Percentiles rank a stretch among this genome's conserved stretches.
phyloP scores from a whole-genome alignment of 2,113 vertebrate genomes.

The Hydrolagus affinis region DNA sequence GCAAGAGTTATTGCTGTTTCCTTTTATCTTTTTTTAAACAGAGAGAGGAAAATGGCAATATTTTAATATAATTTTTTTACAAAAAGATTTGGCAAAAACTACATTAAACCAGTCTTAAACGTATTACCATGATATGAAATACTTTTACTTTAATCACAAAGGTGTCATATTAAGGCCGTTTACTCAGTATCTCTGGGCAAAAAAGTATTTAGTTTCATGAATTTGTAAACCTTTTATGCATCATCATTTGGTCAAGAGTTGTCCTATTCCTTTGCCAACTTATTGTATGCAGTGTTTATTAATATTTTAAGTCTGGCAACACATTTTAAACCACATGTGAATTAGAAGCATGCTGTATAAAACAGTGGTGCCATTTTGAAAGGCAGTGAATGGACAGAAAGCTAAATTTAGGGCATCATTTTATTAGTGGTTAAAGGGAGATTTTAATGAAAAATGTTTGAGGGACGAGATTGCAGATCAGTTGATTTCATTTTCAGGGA shows the following conservation, averaged over 20 bases:
- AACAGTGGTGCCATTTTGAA: conserved; percentile 5
- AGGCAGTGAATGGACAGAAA: background rate
- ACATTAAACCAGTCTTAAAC: conserved; percentile 1
- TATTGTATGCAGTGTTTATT: background rate
- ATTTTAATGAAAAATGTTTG: background rate
- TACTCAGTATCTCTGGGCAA: background rate
- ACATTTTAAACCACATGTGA: conserved; percentile 17
- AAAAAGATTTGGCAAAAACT: background rate
- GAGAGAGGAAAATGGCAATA: background rate
- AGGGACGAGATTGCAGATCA: background rate
- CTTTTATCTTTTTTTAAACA: background rate
- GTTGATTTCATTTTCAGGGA: conserved; percentile 20
- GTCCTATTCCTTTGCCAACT: background rate
- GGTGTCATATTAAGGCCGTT: conserved; percentile 4
- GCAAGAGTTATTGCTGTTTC: conserved; percentile 13
- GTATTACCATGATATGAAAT: conserved; percentile 8
- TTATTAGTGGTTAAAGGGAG: conserved; percentile 4
- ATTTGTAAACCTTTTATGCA: background rate
- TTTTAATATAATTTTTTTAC: background rate
- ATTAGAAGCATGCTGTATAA: conserved; percentile 18
- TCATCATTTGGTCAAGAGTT: background rate
- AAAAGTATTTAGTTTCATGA: conserved; percentile 12
- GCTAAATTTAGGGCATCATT: background rate
- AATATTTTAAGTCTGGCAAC: background rate
- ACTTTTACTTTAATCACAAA: conserved; percentile 1